Evolutionary conservation across 2,113 vertebrate species (phyloP), one percentile per base, ranked within the genome.

Genomic region (Procapra przewalskii): DNA sequence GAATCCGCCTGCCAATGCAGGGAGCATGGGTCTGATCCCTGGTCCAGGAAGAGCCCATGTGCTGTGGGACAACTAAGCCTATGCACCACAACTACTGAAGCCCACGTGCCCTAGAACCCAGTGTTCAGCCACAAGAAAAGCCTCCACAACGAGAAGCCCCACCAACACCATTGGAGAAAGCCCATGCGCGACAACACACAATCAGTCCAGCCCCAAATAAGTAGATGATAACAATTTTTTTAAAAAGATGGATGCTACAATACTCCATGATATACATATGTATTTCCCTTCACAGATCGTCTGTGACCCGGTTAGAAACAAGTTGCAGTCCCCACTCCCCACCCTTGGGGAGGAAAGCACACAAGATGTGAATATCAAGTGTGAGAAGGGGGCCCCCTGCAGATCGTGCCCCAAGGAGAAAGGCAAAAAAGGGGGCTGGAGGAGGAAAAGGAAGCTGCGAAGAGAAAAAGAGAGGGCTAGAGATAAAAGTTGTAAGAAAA

Each of bases 261-360:
- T 7, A 77, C 16, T 9, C 19, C 7, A 1, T 8, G 23, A 64
- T 1, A 11, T 15, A 11, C 59, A 59, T 25, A 2, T 0, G 15
- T 2, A 5, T 12, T 6, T 3, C 33, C 45, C 27, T 1, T 36
- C 64, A 4, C 88, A 40, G 4, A 23, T 31, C 2, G 0, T 36
- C 75, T 67, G 17, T 15, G 25, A 0, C 0, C 11, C 14, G 27
- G 29, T 48, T n/a, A 57, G 77, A 75, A 67, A 29, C 9, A 15
- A 11, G 19, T 6, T 48, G 12, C 75, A 3, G 8, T 21, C 4
- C 5, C 29, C 6, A 6, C 55, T 12, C 7, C 12, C 54, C 23
- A 33, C 60, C 5, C 81, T 27, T 0, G 0, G 29, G 27, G 27
- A 92, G 7, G 50, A 54, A 15, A 25, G 19, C 13, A 10, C 60